Conservation (phyloP, 2,113 vertebrate genomes). For the Pelobates fuscus region DNA sequence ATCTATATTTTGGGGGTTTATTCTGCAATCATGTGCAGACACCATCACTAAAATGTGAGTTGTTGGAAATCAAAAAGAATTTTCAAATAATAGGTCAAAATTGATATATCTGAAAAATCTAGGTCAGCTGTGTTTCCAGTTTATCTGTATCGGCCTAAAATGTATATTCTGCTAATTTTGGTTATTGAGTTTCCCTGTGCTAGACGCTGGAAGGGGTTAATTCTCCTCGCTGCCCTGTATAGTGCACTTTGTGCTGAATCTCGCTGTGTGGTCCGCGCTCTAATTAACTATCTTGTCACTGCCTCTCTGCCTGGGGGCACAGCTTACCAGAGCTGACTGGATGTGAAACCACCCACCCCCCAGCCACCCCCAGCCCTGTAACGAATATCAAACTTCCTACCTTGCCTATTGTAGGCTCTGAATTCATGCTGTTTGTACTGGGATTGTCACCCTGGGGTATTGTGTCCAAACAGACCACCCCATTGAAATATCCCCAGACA, state of each 20-base stretch:
- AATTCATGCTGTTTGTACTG: slow-evolving; percentile 5
- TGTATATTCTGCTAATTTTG: no score
- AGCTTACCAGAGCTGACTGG: not conserved
- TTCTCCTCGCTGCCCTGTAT: slow-evolving; percentile 2
- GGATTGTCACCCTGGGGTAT: slow-evolving; percentile 1
- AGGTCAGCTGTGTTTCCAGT: no score
- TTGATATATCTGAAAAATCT: no score
- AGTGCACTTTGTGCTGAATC: slow-evolving; percentile 16
- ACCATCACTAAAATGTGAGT: no score
- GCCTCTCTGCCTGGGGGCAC: slow-evolving; percentile 22
- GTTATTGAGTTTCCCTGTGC: no score
- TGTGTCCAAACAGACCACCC: not conserved
- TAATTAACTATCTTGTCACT: slow-evolving; percentile 47
- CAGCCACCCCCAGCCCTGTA: slow-evolving; percentile 24
- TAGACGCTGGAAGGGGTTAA: not conserved
- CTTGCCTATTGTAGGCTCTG: slow-evolving; percentile 30
- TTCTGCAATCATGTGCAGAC: no score
- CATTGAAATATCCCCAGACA: not conserved
- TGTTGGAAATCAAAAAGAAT: no score
- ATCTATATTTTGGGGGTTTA: no score
- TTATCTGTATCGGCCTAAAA: no score
- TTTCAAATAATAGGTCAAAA: no score
- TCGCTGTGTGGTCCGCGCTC: slow-evolving; percentile 36
- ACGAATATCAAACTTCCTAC: slow-evolving; percentile 34
- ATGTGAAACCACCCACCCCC: not conserved